Conservation (phyloP, 2,113 vertebrate species). For the Silurus meridionalis region DNA sequence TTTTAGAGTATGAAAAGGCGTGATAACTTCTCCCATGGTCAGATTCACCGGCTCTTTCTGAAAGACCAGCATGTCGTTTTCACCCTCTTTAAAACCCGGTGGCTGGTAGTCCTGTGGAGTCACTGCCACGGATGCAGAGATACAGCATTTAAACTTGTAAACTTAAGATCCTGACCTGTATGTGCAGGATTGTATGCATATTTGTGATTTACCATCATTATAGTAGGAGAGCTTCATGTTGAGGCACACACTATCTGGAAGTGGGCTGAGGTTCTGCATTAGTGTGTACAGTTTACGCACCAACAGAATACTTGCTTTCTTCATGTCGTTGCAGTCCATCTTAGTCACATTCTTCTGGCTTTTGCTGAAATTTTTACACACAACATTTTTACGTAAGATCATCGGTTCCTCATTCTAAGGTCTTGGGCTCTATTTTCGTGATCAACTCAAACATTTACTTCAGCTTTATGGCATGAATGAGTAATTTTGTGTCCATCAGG, state of each 20-base stretch:
- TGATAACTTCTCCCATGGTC: constrained; percentile 86
- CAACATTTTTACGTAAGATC: not conserved
- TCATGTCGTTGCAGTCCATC: constrained; percentile 75
- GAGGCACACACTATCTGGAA: constrained; percentile 84
- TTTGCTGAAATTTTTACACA: constrained; percentile 57
- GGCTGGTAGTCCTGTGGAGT: constrained; percentile 88
- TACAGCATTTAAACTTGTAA: not conserved
- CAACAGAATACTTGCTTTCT: constrained; percentile 87
- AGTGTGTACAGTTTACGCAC: constrained; percentile 91
- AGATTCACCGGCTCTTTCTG: constrained; percentile 82
- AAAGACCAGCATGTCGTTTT: constrained; percentile 75
- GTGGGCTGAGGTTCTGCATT: constrained; percentile 89
- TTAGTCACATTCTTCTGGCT: constrained; percentile 62
- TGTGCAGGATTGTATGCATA: not conserved
- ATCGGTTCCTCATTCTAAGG: not conserved
- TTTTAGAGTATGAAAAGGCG: constrained; percentile 86
- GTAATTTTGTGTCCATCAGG: not conserved
- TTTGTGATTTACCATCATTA: constrained; percentile 79
- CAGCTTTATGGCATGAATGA: not conserved
- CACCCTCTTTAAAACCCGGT: constrained; percentile 87
- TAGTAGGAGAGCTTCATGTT: constrained; percentile 96
- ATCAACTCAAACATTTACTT: not conserved
- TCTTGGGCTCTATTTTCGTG: not conserved
- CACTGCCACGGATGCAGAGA: constrained; percentile 56
- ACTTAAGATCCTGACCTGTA: not conserved